Percentiles rank a stretch among this genome's conserved stretches.
These are phyloP conservation scores for Chaetops frenatus DNA, from an alignment of 2,113 vertebrate species.

Conservation along the genomic window DNA sequence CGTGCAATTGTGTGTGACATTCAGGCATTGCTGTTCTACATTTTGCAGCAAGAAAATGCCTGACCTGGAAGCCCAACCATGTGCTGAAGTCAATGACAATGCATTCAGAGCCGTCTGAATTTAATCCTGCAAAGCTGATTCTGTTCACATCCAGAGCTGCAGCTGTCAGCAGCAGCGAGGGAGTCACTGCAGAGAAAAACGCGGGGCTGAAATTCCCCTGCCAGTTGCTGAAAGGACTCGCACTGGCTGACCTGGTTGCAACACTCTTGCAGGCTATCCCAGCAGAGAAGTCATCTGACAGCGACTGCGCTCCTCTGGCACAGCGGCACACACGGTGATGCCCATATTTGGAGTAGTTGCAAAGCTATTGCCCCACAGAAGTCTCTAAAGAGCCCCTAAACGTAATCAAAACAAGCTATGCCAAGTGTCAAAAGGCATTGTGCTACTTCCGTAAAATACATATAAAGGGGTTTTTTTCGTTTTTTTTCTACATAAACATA, in stretches of 20 bases:
- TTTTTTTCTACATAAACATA: not conserved
- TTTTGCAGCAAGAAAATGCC: not conserved
- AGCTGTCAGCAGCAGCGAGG: not conserved
- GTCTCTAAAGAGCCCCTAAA: not conserved
- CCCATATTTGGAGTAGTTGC: not conserved
- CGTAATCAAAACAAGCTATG: not conserved
- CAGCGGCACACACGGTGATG: rapidly evolving
- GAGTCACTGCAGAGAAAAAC: not conserved
- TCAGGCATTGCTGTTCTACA: not conserved
- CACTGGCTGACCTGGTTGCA: not conserved
- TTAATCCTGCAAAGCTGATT: not conserved
- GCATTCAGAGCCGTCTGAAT: not conserved
- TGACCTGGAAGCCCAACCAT: not conserved
- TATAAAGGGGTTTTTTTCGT: not conserved
- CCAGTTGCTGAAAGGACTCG: not conserved
- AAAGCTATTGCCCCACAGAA: not conserved
- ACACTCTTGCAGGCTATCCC: not conserved
- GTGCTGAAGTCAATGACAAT: not conserved
- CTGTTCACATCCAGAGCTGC: not conserved
- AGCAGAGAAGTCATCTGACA: not conserved
- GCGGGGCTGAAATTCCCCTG: not conserved
- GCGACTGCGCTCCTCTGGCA: rapidly evolving
- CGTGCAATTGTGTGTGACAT: rapidly evolving
- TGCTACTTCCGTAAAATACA: not conserved
- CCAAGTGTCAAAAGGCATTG: not conserved